Evolutionary conservation across 2,113 vertebrate genomes (phyloP).

Genomic region (Eidolon helvum): DNA sequence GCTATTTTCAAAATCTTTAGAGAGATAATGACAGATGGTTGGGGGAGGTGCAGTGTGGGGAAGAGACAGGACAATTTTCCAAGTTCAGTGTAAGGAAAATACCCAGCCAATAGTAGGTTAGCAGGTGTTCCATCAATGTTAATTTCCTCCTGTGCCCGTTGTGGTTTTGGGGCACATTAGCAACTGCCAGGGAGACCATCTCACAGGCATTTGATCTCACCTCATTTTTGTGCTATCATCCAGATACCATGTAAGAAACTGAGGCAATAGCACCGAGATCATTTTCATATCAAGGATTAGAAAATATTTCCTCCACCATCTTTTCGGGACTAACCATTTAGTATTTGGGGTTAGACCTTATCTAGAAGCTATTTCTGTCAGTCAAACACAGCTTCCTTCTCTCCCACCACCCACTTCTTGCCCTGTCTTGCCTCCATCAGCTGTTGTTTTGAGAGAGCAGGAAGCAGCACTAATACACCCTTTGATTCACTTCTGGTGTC

Average conservation of each 20-base stretch:
- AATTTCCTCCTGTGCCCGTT: not conserved
- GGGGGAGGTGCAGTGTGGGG: too few species aligned
- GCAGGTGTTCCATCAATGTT: not conserved
- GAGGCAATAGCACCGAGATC: not conserved
- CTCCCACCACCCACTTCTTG: not conserved
- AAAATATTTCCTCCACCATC: not conserved
- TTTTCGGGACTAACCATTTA: not conserved
- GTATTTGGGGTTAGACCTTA: not conserved
- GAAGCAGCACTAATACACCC: not conserved
- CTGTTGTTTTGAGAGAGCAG: conserved; percentile 28
- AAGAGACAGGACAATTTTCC: not conserved
- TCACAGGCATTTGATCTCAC: not conserved
- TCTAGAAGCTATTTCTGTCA: conserved; percentile 33
- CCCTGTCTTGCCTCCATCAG: not conserved
- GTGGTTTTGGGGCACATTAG: not conserved
- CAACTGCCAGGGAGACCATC: not conserved
- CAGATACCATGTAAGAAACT: not conserved
- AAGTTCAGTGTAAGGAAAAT: not conserved
- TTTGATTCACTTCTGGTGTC: not conserved
- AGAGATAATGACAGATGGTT: not conserved
- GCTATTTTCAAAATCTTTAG: not conserved
- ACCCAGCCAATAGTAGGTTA: not conserved
- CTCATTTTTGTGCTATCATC: not conserved
- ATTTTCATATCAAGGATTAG: not conserved
- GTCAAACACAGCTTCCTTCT: not conserved